Base-by-base conservation (phyloP, 2,888 invertebrate genomes). In the Drosophila quasianomalipes region DNA sequence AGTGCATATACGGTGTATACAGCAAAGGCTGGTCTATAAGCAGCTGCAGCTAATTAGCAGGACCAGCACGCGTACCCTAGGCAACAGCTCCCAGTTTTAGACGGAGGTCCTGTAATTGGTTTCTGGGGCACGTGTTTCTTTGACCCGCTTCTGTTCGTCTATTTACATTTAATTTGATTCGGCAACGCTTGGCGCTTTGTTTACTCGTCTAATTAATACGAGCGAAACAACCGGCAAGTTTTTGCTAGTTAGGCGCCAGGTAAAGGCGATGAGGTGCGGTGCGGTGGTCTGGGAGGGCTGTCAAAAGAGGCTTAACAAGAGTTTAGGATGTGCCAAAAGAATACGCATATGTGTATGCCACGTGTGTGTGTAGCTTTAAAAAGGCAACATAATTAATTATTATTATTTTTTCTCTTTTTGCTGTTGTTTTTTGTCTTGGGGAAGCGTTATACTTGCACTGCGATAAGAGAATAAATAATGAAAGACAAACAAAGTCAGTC, bases 381-480 rank as follows among this genome's bases (percentile, higher is more conserved):
- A 66, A 57, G 64, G 70, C 59, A 64, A 49, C 61, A 79, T 79
- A 81, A 87, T 86, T 87, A 79, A 87, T 84, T 86, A 81, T 64
- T 31, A 52, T 58, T 44, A n/a, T 30, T 33, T 33, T 39, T 33
- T 70, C 39, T 47, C 2, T 16, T 16, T 26, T 19, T 58, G 44
- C 35, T 61, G 33, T 60, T 47, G 51, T 37, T 28, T 57, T 57
- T 39, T 80, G 67, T 54, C 65, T 69, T 60, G 54, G 37, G 71
- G 44, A 58, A 54, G 66, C 55, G 49, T 67, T 66, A 74, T 77
- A 74, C 55, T 63, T 61, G 28, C 57, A 44, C 52, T 57, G 65
- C 64, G 84, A 86, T 89, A 86, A 79, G 78, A 74, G 79, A 83
- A 84, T 89, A 87, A 86, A 80, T 87, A 87, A 87, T 86, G 81